Conservation (phyloP, 2,797 vertebrate genomes). For the Mionectes olivaceus region DNA sequence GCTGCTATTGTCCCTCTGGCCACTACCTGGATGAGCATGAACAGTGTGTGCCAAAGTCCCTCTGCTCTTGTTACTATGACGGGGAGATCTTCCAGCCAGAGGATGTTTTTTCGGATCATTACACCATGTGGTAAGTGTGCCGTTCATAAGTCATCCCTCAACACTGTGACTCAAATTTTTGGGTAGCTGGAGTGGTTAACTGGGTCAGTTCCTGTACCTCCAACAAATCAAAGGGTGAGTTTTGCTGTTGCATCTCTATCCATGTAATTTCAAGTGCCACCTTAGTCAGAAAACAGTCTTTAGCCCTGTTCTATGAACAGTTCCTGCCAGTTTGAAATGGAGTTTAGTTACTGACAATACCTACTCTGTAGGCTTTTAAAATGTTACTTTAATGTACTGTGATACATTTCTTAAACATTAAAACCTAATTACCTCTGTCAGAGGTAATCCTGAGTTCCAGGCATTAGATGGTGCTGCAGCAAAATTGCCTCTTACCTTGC, state of each 20-base stretch:
- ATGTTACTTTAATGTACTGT: background rate
- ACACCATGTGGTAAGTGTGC: constrained; percentile 87
- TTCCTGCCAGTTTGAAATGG: constrained; percentile 9
- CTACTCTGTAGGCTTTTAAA: constrained; percentile 24
- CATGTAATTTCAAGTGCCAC: background rate
- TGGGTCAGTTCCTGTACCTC: background rate
- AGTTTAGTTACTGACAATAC: background rate
- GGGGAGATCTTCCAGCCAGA: constrained; percentile 94
- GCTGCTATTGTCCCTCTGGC: constrained; percentile 90
- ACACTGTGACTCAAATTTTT: fast-evolving
- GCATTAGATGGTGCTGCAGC: background rate
- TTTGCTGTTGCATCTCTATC: background rate
- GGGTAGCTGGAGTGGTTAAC: background rate
- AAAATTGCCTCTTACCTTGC: background rate
- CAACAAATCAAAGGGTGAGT: background rate
- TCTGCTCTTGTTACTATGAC: constrained; percentile 91
- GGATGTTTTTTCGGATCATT: constrained; percentile 91
- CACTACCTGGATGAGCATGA: constrained; percentile 85
- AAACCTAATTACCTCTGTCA: background rate
- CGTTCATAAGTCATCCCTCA: fast-evolving
- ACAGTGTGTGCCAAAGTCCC: constrained; percentile 86
- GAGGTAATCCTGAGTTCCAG: background rate
- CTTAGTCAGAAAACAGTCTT: background rate
- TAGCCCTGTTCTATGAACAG: background rate
- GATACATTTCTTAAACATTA: background rate